These are phyloP conservation scores for Bradypus variegatus DNA, from an alignment of 2,797 vertebrate genomes.

Conservation along the genomic window DNA sequence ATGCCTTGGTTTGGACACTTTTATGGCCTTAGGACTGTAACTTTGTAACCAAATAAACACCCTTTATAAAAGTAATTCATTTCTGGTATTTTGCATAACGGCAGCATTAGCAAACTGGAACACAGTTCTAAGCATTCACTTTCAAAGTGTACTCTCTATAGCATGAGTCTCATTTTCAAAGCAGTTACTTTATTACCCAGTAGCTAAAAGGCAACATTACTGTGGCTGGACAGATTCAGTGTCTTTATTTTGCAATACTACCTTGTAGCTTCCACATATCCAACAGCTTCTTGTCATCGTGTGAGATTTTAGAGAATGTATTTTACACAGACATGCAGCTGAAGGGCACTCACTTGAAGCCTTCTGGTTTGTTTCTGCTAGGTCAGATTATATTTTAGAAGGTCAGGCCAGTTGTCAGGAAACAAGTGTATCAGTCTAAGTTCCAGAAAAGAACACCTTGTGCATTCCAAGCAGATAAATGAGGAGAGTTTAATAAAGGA, in stretches of 20 bases:
- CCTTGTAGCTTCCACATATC: neutral
- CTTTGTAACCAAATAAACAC: too few species aligned
- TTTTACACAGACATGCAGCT: neutral
- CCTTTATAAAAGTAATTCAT: too few species aligned
- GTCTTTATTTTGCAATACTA: neutral
- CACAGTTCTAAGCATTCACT: neutral
- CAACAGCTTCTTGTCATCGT: neutral
- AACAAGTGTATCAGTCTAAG: neutral
- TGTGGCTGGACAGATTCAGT: neutral
- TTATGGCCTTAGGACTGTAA: too few species aligned
- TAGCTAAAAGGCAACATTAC: neutral
- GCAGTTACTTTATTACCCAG: too few species aligned
- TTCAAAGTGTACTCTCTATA: neutral
- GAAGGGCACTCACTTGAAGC: neutral
- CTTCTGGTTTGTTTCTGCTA: neutral
- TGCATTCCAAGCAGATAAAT: neutral
- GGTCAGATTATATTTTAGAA: neutral
- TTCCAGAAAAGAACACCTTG: neutral
- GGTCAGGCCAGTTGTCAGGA: neutral
- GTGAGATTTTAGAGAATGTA: neutral
- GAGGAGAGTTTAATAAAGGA: neutral
- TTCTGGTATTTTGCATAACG: too few species aligned
- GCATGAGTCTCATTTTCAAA: neutral
- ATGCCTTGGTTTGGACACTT: too few species aligned
- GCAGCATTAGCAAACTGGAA: conserved; percentile 20